These are phyloP conservation scores for Orgyia antiqua DNA, from an alignment of 2,888 invertebrate genomes.

Conservation along the genomic window DNA sequence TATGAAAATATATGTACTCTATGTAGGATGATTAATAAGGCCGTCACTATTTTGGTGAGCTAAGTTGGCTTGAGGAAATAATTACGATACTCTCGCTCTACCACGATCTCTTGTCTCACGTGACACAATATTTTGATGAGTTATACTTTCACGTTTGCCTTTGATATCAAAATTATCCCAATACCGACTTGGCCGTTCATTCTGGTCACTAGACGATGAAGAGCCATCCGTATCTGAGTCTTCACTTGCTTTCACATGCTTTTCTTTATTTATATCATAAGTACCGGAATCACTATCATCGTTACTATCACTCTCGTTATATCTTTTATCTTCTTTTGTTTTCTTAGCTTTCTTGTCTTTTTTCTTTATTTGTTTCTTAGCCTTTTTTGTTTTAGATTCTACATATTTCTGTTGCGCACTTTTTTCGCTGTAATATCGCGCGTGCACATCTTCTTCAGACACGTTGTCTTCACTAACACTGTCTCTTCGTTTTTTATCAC, in stretches of 20 bases:
- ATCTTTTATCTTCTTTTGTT: conserved; percentile 11
- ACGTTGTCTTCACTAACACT: conserved; percentile 7
- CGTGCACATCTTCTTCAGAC: too few relatives aligned
- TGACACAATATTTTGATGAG: background rate
- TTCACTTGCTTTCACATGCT: conserved; percentile 2
- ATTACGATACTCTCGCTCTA: too few relatives aligned
- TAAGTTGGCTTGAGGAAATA: too few relatives aligned
- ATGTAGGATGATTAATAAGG: too few relatives aligned
- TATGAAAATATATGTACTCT: too few relatives aligned
- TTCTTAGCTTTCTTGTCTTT: conserved; percentile 18
- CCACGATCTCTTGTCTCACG: background rate
- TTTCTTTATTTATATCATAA: conserved; percentile 4
- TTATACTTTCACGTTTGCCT: conserved; percentile 10
- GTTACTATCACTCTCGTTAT: conserved; percentile 4
- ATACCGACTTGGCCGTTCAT: conserved; percentile 27
- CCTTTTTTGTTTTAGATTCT: conserved; percentile 11
- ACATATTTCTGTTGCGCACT: conserved; percentile 5
- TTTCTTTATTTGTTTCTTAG: conserved; percentile 12
- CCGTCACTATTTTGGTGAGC: too few relatives aligned
- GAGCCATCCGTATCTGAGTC: conserved; percentile 9
- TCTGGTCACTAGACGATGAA: conserved; percentile 9
- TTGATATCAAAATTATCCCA: conserved; percentile 32
- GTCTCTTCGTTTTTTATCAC: conserved; percentile 17
- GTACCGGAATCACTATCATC: conserved; percentile 8
- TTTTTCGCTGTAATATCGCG: background rate